A percentile compares a stretch with the other conserved stretches of the same genome.
phyloP scores from a whole-genome alignment of 2,797 vertebrate genomes.

The Siniperca undulata region DNA sequence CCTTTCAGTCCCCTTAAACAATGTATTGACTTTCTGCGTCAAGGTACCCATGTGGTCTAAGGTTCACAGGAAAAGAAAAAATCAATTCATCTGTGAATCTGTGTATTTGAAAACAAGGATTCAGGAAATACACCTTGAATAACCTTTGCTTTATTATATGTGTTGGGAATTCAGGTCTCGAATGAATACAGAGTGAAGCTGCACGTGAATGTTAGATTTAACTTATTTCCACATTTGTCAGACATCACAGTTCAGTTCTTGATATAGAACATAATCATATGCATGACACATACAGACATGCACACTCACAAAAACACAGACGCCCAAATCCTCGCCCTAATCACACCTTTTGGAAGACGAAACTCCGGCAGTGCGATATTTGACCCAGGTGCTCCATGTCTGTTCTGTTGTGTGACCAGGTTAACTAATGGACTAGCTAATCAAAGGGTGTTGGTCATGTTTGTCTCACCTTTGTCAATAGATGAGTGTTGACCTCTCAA shows the following conservation, averaged over 20 bases:
- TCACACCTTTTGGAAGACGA: slow-evolving; percentile 18
- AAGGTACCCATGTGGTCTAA: slow-evolving; percentile 27
- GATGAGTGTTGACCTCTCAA: slow-evolving; percentile 67
- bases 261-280: background rate
- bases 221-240: slow-evolving; percentile 7
- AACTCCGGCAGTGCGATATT: slow-evolving; percentile 38
- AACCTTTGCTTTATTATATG: slow-evolving; percentile 33
- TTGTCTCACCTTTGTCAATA: slow-evolving; percentile 70
- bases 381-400: slow-evolving; percentile 55
- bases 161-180: slow-evolving; percentile 14
- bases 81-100: slow-evolving; percentile 50
- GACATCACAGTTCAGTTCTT: slow-evolving; percentile 2
- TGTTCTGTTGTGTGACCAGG: slow-evolving; percentile 58
- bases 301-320: slow-evolving; percentile 18
- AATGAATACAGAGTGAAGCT: background rate
- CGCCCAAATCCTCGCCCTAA: background rate
- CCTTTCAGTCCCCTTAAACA: slow-evolving; percentile 63
- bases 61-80: slow-evolving; percentile 25
- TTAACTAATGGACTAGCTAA: slow-evolving; percentile 74
- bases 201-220: background rate
- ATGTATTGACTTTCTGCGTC: slow-evolving; percentile 58
- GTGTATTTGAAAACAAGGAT: slow-evolving; percentile 41
- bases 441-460: slow-evolving; percentile 64
- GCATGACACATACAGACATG: background rate
- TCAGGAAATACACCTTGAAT: slow-evolving; percentile 36